Evolutionary conservation across 2,797 vertebrate species (phyloP).

Genomic region (Pseudotriccus pelzelni): DNA sequence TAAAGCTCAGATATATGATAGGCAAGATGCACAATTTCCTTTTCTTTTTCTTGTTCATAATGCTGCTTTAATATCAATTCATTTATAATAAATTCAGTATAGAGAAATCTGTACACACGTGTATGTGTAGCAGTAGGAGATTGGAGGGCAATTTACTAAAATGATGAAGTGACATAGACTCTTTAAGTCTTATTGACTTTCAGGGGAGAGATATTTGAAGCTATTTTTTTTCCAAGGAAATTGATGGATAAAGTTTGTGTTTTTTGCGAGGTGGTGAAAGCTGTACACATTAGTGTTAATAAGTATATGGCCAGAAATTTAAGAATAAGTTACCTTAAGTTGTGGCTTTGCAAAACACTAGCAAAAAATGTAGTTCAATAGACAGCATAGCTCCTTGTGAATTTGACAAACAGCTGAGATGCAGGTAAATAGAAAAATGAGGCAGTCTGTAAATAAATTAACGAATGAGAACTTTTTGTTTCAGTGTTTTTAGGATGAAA

Average conservation of each 20-base stretch:
- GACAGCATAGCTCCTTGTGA: background rate
- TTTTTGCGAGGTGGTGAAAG: background rate
- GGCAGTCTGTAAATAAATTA: background rate
- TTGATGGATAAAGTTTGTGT: background rate
- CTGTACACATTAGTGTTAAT: background rate
- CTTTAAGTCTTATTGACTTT: background rate
- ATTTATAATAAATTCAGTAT: background rate
- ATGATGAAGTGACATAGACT: background rate
- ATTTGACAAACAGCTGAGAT: background rate
- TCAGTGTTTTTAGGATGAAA: background rate
- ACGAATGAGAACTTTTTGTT: rapidly evolving
- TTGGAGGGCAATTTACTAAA: background rate
- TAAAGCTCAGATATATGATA: background rate
- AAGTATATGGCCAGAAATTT: background rate
- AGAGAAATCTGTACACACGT: background rate
- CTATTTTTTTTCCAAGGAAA: background rate
- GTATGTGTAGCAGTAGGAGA: background rate
- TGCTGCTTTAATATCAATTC: conserved; percentile 5
- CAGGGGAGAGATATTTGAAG: background rate
- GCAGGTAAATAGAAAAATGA: background rate
- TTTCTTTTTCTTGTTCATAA: background rate
- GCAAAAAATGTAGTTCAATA: background rate
- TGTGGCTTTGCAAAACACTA: background rate
- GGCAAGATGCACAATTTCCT: background rate
- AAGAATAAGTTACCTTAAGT: background rate